Evolutionary conservation across 1,140 invertebrate species (phyloP).

Genomic region (Cotesia vestalis): DNA sequence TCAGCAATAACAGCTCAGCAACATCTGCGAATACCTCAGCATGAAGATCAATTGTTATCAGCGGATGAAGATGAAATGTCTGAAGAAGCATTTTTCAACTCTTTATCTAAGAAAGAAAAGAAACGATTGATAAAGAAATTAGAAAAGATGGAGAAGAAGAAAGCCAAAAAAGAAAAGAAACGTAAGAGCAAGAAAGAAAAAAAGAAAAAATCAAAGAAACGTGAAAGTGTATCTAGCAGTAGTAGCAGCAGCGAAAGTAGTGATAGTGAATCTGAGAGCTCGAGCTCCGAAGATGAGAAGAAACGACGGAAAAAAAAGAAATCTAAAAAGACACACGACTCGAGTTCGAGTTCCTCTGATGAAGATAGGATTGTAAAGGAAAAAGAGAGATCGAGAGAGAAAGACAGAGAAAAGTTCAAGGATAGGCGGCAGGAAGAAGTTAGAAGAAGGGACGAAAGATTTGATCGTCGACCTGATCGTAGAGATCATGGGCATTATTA

Average conservation of each 20-base stretch:
- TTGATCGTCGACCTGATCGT: constrained; percentile 40
- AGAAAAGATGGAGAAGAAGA: constrained; percentile 77
- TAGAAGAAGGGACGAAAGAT: not conserved
- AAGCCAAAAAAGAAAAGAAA: constrained; percentile 37
- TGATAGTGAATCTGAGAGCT: constrained; percentile 19
- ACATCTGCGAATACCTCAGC: constrained; percentile 66
- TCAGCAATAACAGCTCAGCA: constrained; percentile 70
- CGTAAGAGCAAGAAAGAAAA: constrained; percentile 29
- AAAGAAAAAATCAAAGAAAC: constrained; percentile 38
- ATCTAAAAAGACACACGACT: constrained; percentile 25
- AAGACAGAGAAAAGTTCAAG: constrained; percentile 16
- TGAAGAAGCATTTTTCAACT: constrained; percentile 83
- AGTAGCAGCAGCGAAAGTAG: constrained; percentile 22
- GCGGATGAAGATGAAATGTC: constrained; percentile 71
- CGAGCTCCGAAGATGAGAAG: constrained; percentile 27
- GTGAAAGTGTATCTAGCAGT: not conserved
- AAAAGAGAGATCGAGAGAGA: not conserved
- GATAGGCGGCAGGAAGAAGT: constrained; percentile 4
- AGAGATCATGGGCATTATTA: constrained; percentile 41
- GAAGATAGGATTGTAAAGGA: no score
- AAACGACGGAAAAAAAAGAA: constrained; percentile 27
- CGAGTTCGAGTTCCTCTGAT: not conserved
- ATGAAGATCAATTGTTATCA: constrained; percentile 58
- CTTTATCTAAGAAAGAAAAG: constrained; percentile 87
- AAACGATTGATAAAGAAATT: constrained; percentile 87